Base-by-base conservation (phyloP, 2,113 vertebrate species). In the Toxostoma redivivum region DNA sequence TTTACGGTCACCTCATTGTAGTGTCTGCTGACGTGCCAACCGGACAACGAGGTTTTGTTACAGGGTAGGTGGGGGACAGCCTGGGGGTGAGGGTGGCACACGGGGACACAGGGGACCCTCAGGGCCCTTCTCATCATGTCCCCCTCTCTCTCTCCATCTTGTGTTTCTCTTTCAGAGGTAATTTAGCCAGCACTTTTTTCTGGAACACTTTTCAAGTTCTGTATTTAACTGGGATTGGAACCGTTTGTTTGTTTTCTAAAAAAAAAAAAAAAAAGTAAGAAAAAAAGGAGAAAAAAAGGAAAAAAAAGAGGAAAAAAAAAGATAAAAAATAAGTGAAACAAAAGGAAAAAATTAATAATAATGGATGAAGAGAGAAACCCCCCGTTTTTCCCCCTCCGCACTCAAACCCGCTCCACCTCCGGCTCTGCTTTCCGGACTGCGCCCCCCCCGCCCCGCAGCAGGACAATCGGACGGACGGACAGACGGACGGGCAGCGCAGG, bases 1-100 rank as follows among this genome's bases (percentile, higher is more conserved):
- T 99, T 99, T 98, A 99, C 99, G 67, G 99, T 99, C 98, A 99
- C 99, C 98, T 99, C 99, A 98, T 99, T 99, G 98, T 99, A 99
- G 99, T 98, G 98, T 96, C 98, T 97, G 97, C 97, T 97, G 97
- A 97, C 97, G 98, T 99, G 99, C 98, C 98, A 96, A 96, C 97
- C 96, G 97, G 98, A 98, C 98, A 94, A 95, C 92, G 97, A 98
- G 98, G 98, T 98, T 98, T 98, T 98, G 97, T 98, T 98, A 98
- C 98, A 98, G 98, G 98, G 98, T 98, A 97, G 97, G 98, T 98
- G 80, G 88, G 87, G 90, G 78, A 70, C 15, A 31, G 23, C 33
- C 60, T 37, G 23, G 48, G 78, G 79, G 11, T 10, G 19, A 60
- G 74, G 45, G 48, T 15, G 48, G 38, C 15, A 37, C 18, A 35